Evolutionary conservation across 2,113 vertebrate species (phyloP).

Genomic region (Antechinus flavipes): DNA sequence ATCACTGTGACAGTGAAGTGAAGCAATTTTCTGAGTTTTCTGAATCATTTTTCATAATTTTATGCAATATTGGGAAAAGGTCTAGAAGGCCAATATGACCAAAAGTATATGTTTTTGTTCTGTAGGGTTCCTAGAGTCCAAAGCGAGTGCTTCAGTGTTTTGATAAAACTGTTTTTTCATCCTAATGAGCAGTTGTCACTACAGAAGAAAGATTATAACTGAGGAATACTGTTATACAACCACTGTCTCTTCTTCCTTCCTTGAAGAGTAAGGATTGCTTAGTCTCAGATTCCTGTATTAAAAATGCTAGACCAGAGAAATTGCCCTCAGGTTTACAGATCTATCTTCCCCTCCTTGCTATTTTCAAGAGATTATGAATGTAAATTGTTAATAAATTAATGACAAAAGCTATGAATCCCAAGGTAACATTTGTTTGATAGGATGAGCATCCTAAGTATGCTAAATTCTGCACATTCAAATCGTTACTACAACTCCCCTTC

Average conservation of each 20-base stretch:
- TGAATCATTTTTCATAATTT: neutral
- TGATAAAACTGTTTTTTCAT: neutral
- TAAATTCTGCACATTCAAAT: neutral
- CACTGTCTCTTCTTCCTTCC: neutral
- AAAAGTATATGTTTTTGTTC: neutral
- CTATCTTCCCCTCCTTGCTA: neutral
- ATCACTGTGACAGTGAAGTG: neutral
- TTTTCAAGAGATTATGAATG: neutral
- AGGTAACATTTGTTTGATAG: neutral
- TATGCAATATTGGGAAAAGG: neutral
- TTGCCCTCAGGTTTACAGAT: neutral
- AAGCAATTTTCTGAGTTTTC: neutral
- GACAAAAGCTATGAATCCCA: neutral
- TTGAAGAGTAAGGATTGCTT: neutral
- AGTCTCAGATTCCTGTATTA: neutral
- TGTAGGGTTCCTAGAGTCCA: neutral
- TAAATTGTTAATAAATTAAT: neutral
- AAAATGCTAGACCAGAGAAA: neutral
- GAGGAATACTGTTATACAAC: neutral
- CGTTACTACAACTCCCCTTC: neutral
- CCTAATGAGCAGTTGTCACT: neutral
- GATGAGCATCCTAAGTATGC: neutral
- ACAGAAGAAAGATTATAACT: neutral
- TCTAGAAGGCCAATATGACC: neutral
- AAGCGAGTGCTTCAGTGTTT: neutral